A percentile compares a stretch with the other conserved stretches of the same genome.
Evolutionary conservation across 2,888 invertebrate genomes (phyloP).

Genomic region (Hydrotaea diabolus): DNA sequence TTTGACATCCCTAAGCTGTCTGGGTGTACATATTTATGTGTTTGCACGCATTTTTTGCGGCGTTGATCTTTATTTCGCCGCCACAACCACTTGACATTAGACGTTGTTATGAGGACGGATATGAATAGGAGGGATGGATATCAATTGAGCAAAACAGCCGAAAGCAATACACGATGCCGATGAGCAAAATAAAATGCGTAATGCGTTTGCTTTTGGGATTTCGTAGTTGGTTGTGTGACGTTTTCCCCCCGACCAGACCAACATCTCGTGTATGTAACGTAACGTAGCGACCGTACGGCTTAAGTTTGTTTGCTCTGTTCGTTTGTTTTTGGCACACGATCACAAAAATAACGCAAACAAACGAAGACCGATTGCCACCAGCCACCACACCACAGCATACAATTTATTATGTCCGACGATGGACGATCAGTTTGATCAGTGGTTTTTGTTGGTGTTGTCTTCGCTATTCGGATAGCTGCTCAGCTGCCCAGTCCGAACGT

Average conservation of each 20-base stretch:
- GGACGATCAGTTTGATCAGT: conserved; percentile 14
- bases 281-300: conserved; percentile 19
- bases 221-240: conserved; percentile 5
- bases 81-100: conserved; percentile 42
- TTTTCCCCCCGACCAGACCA: background rate
- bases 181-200: conserved; percentile 24
- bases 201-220: background rate
- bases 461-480: background rate
- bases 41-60: background rate
- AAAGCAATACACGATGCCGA: background rate
- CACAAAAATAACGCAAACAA: conserved; percentile 35
- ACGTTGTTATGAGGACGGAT: background rate
- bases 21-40: conserved; percentile 37
- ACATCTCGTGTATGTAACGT: conserved; percentile 10
- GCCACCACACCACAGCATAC: conserved; percentile 17
- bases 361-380: conserved; percentile 22
- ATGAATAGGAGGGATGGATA: conserved; percentile 17
- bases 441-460: conserved; percentile 2
- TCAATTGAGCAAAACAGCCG: conserved; percentile 12
- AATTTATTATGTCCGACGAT: conserved; percentile 17
- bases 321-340: conserved; percentile 40
- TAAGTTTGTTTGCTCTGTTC: conserved; percentile 26
- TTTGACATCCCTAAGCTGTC: background rate
- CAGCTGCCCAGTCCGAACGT: conserved; percentile 33
- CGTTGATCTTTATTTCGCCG: conserved; percentile 27